A percentile compares a stretch with the other conserved stretches of the same genome.
Conservation (phyloP, 2,797 vertebrate species). For the Anguilla obscura region DNA sequence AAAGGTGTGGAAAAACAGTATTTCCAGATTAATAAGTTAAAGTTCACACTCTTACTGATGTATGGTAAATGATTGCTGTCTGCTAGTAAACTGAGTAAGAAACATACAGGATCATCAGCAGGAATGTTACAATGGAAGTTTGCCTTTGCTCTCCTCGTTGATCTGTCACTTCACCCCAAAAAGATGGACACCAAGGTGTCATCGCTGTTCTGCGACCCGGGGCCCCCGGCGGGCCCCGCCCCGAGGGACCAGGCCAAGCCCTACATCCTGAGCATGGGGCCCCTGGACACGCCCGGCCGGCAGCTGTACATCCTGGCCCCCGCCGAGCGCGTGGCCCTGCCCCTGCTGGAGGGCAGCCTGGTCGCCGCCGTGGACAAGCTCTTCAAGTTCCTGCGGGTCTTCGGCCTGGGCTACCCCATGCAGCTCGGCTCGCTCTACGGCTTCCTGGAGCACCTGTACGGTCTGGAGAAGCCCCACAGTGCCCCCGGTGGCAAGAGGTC, state of each 20-base stretch:
- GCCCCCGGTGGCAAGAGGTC: constrained; percentile 32
- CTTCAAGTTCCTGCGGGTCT: constrained; percentile 42
- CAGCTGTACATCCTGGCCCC: constrained; percentile 40
- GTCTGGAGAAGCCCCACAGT: constrained; percentile 35
- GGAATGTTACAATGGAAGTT: not conserved
- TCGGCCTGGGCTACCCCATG: constrained; percentile 39
- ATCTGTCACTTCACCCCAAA: not conserved
- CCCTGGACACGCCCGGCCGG: constrained; percentile 37
- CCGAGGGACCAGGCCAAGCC: constrained; percentile 24
- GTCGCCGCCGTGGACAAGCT: constrained; percentile 40
- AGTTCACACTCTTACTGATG: too few relatives aligned
- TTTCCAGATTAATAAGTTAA: too few relatives aligned
- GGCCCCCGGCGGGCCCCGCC: not conserved
- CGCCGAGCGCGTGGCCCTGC: constrained; percentile 30
- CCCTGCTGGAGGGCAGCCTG: constrained; percentile 30
- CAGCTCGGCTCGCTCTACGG: constrained; percentile 34
- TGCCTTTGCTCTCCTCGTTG: not conserved
- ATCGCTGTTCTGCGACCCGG: constrained; percentile 32
- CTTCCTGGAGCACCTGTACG: constrained; percentile 42
- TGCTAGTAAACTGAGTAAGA: not conserved
- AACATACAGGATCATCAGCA: not conserved
- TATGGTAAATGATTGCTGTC: not conserved
- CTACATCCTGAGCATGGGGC: constrained; percentile 36
- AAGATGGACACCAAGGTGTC: constrained; percentile 40
- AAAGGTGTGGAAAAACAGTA: too few relatives aligned